These are phyloP conservation scores for Parazoanthus swiftii DNA, from an alignment of 92 coral and sea anemone genomes.

Conservation along the genomic window DNA sequence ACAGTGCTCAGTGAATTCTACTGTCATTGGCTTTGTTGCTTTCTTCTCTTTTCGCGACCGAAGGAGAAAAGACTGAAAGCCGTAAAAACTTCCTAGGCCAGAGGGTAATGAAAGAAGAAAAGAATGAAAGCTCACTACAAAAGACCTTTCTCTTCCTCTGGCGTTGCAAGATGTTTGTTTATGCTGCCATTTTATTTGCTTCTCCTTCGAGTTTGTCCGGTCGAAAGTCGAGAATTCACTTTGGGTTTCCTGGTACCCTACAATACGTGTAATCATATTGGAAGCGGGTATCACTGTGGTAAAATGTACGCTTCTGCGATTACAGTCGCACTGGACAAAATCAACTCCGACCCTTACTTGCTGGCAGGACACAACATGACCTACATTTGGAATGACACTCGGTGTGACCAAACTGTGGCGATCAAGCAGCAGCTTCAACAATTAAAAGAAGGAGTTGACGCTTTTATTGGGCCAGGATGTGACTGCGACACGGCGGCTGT, in stretches of 20 bases:
- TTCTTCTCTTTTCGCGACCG: not conserved
- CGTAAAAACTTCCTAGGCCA: too few relatives aligned
- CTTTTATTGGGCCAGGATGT: slow-evolving; percentile 21
- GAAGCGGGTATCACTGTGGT: not conserved
- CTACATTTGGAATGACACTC: slow-evolving; percentile 10
- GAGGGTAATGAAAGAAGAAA: not conserved
- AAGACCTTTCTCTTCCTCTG: not conserved
- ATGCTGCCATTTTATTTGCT: not conserved
- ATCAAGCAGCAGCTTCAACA: slow-evolving; percentile 1
- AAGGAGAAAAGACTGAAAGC: too few relatives aligned
- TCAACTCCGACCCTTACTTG: slow-evolving; percentile 10
- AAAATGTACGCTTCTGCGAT: slow-evolving; percentile 17
- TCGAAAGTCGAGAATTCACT: slow-evolving; percentile 23
- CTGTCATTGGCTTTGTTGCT: not conserved
- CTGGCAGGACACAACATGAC: slow-evolving; percentile 7
- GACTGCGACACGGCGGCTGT: slow-evolving; percentile 12
- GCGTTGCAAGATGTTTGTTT: not conserved
- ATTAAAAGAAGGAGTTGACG: slow-evolving; percentile 12
- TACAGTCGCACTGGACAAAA: not conserved
- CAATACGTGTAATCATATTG: not conserved
- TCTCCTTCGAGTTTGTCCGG: not conserved
- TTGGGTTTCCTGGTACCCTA: slow-evolving; percentile 48
- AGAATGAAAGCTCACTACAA: not conserved
- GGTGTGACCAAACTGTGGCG: not conserved
- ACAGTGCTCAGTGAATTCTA: not conserved